Conservation (phyloP, 2,797 vertebrate genomes). For the Melanitta fusca region DNA sequence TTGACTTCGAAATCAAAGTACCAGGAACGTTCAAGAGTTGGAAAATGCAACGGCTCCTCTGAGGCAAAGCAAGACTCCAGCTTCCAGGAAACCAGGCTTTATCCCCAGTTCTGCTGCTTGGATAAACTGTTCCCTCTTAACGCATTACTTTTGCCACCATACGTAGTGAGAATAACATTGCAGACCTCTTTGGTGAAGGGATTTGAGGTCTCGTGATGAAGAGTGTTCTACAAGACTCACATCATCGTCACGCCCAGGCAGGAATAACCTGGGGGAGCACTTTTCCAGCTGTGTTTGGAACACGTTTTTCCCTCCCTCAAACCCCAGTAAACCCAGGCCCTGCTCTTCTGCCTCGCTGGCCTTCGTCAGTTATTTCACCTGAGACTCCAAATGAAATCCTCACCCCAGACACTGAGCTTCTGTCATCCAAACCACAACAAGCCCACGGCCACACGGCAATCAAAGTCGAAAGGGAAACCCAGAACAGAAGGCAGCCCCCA, state of each 20-base stretch:
- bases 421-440: background rate
- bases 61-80: background rate
- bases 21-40: background rate
- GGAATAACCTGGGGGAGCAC: slow-evolving; percentile 7
- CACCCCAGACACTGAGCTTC: background rate
- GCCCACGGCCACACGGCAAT: background rate
- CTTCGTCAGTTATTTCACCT: background rate
- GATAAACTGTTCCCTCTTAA: background rate
- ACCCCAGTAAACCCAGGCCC: background rate
- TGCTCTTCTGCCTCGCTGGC: background rate
- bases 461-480: background rate
- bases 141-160: slow-evolving; percentile 25
- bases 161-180: background rate
- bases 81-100: background rate
- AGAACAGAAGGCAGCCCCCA: background rate
- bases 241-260: slow-evolving; percentile 56
- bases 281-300: slow-evolving; percentile 23
- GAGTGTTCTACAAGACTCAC: slow-evolving; percentile 27
- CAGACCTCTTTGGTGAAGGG: background rate
- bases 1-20: background rate
- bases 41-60: background rate
- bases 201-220: slow-evolving; percentile 21
- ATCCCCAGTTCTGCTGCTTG: background rate
- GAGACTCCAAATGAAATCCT: background rate
- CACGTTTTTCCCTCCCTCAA: background rate